Conservation (phyloP, 2,888 invertebrate species). For the Leptopilina myrica region DNA sequence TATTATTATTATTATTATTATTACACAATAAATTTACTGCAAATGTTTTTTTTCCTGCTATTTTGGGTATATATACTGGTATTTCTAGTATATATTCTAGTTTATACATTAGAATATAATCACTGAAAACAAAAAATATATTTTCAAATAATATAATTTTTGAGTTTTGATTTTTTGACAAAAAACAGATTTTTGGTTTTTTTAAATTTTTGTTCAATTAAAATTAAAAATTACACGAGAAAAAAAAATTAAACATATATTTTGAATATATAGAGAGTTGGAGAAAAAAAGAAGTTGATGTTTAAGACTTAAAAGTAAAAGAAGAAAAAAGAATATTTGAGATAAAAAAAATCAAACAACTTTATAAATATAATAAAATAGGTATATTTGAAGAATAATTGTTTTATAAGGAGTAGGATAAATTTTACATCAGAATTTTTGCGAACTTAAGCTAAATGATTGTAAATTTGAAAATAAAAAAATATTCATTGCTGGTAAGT, state of each 20-base stretch:
- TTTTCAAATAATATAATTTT: constrained; percentile 41
- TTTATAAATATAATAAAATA: constrained; percentile 40
- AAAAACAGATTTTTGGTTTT: constrained; percentile 7
- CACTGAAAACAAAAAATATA: constrained; percentile 33
- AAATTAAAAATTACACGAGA: constrained; percentile 20
- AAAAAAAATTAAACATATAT: constrained; percentile 27
- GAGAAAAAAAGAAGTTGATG: constrained; percentile 3
- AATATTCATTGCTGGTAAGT: constrained; percentile 22
- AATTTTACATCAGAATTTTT: background rate
- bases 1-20: too few relatives aligned
- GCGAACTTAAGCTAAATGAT: constrained; percentile 8
- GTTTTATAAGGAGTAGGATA: constrained; percentile 11
- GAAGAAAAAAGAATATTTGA: constrained; percentile 39
- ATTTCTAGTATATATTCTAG: constrained; percentile 25
- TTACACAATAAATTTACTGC: too few relatives aligned
- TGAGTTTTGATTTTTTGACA: constrained; percentile 24
- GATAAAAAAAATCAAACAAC: constrained; percentile 38
- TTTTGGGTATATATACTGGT: too few relatives aligned
- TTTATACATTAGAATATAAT: constrained; percentile 22
- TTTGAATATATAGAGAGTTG: constrained; percentile 12
- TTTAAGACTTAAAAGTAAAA: constrained; percentile 44
- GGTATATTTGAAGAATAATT: constrained; percentile 27
- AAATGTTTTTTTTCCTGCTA: too few relatives aligned
- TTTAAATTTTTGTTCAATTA: constrained; percentile 13
- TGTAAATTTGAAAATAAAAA: constrained; percentile 16